Evolutionary conservation across 1,140 invertebrate species (phyloP), one percentile per base, ranked within the genome.

Genomic region (Drosophila suzukii): DNA sequence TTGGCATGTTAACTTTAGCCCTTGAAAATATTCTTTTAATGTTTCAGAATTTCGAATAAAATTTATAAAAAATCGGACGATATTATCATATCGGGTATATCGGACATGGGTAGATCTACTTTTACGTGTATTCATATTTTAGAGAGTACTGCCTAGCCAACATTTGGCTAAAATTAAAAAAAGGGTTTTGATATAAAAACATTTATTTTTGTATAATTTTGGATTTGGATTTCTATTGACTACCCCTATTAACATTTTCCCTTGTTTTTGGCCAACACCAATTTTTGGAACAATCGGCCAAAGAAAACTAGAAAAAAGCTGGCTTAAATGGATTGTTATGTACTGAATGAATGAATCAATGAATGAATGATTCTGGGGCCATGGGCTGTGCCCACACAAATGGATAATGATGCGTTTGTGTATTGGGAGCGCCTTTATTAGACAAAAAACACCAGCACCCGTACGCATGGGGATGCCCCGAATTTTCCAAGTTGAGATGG

Each of bases 331-430:
- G 30, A 24, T 27, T 17, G 12, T 12, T 34, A 13, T 17, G 6
- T 38, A 49, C 27, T 41, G 39, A 43, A 46, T 43, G 15, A 44
- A 32, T 44, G 47, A 74, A 54, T 47, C 30, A 75, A 55, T 67
- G 54, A 49, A n/a, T 44, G 43, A 78, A 61, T 56, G 54, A 50
- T 71, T 36, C 49, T 46, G 17, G 34, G 38, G 39, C 30, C 17
- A n/a, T 32, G 13, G 49, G 15, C n/a, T 10, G 10, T 51, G 15
- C 50, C 47, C 39, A 27, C 39, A 43, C 46, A 41, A 67, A 68
- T 70, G 71, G 67, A 86, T 88, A 86, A 86, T 88, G 83, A 88
- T 79, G 84, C 79, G 72, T 77, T 76, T 88, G 83, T 74, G 83
- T 76, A 88, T 86, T 86, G 71, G 83, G 75, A 79, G 62, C 56